Conservation (phyloP, 2,113 vertebrate genomes). For the Ameiurus melas region DNA sequence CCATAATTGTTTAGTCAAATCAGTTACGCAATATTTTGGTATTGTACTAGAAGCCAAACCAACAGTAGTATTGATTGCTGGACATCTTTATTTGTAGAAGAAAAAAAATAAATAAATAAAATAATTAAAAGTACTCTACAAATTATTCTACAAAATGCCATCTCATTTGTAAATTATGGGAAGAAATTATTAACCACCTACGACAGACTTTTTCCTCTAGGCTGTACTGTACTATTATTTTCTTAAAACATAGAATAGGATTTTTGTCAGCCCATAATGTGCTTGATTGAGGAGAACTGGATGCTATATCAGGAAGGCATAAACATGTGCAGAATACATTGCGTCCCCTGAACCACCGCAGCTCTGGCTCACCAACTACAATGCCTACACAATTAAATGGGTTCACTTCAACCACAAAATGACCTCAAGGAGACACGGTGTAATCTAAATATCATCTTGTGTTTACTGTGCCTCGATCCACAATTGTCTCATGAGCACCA, state of each 20-base stretch:
- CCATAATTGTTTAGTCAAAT: not conserved
- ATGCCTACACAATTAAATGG: not conserved
- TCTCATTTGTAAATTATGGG: not conserved
- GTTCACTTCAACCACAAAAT: constrained; percentile 1
- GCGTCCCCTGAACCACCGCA: not conserved
- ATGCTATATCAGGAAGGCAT: not conserved
- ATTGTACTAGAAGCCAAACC: not conserved
- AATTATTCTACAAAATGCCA: not conserved
- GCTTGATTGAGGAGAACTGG: not conserved
- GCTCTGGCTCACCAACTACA: not conserved
- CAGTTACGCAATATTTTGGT: not conserved
- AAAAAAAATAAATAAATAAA: not conserved
- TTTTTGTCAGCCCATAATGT: not conserved
- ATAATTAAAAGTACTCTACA: not conserved
- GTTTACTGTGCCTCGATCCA: constrained; percentile 3
- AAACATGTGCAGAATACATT: not conserved
- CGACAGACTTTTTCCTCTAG: too few relatives aligned
- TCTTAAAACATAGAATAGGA: not conserved
- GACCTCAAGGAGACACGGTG: not conserved
- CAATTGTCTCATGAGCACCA: not conserved
- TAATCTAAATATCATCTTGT: not conserved
- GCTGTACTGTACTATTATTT: not conserved
- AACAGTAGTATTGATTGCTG: not conserved
- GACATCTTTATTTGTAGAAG: not conserved
- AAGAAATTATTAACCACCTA: not conserved